phyloP scores from a whole-genome alignment of 1,140 invertebrate genomes.

The Polypedilum pembai region DNA sequence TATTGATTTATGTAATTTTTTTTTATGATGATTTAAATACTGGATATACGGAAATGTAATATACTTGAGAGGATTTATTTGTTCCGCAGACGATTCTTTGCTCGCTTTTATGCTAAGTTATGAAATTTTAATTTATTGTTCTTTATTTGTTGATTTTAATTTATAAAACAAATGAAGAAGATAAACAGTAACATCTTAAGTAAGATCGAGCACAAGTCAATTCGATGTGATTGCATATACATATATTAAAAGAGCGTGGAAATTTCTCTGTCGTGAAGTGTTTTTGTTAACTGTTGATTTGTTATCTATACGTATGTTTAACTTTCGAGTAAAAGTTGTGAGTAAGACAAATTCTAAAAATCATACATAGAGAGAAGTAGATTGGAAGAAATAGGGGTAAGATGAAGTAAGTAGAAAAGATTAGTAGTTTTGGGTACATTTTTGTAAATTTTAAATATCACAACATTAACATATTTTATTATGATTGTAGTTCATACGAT shows the following conservation, averaged over 20 bases:
- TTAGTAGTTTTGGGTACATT: background rate
- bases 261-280: background rate
- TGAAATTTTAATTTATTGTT: background rate
- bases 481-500: too few relatives aligned
- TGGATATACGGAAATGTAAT: conserved; percentile 46
- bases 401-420: conserved; percentile 8
- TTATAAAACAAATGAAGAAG: background rate
- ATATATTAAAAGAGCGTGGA: too few relatives aligned
- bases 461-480: conserved; percentile 5
- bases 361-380: background rate
- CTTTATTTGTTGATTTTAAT: too few relatives aligned
- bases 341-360: background rate
- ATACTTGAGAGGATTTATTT: conserved; percentile 39
- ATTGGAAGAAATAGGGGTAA: background rate
- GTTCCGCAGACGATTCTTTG: background rate
- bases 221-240: too few relatives aligned
- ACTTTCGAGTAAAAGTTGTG: background rate
- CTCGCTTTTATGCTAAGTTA: background rate
- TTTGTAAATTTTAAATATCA: background rate
- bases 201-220: background rate
- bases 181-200: background rate
- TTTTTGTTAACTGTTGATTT: background rate
- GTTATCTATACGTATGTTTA: conserved; percentile 6
- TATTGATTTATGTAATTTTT: background rate
- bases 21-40: conserved; percentile 38